Percentiles rank a stretch among this genome's conserved stretches.
These are phyloP conservation scores for Megaleporinus macrocephalus DNA, from an alignment of 2,113 vertebrate genomes.

Conservation along the genomic window DNA sequence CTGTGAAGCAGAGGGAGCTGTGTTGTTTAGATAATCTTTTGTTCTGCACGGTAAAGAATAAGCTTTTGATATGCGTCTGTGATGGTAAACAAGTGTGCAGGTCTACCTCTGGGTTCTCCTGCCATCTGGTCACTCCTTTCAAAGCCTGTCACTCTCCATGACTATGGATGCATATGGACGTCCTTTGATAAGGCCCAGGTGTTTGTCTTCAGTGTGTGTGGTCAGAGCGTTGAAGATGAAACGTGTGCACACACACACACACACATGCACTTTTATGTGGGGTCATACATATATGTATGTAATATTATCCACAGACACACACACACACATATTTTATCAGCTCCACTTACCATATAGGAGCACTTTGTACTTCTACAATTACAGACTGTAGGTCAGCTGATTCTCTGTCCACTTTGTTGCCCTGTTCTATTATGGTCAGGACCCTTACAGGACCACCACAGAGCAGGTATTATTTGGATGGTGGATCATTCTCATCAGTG, in stretches of 20 bases:
- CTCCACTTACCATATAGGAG: too few species aligned
- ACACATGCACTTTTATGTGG: background rate
- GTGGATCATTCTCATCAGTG: too few species aligned
- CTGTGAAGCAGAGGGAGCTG: background rate
- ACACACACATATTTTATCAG: too few species aligned
- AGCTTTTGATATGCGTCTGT: conserved; percentile 38
- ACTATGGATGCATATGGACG: conserved; percentile 18
- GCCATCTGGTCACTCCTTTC: conserved; percentile 23
- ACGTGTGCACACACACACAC: conserved; percentile 4
- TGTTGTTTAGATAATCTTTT: conserved; percentile 22
- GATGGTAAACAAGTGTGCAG: background rate
- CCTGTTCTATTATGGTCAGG: too few species aligned
- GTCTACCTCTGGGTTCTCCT: conserved; percentile 10
- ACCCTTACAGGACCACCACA: too few species aligned
- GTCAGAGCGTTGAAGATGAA: conserved; percentile 3
- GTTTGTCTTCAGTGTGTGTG: conserved; percentile 8
- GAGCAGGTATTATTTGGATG: too few species aligned
- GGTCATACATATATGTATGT: too few species aligned
- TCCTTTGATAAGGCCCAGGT: conserved; percentile 31
- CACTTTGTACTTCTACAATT: too few species aligned
- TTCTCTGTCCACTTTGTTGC: too few species aligned
- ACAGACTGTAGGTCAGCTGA: too few species aligned
- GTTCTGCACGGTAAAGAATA: conserved; percentile 21
- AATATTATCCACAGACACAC: too few species aligned
- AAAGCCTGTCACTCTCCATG: background rate